phyloP scores from a whole-genome alignment of 1,140 invertebrate genomes.

The Eciton burchellii region DNA sequence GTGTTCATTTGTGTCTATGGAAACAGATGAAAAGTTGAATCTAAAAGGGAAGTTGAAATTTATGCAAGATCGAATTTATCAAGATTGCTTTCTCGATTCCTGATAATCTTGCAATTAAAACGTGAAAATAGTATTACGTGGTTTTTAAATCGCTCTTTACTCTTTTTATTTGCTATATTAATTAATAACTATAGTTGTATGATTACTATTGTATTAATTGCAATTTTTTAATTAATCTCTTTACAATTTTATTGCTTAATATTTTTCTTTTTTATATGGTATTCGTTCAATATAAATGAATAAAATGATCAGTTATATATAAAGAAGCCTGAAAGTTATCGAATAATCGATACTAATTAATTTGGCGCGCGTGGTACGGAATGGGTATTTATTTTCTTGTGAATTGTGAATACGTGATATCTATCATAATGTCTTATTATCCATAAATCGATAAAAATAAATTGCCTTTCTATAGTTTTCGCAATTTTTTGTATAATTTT shows the following conservation, averaged over 20 bases:
- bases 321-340: slow-evolving; percentile 5
- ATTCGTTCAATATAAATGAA: slow-evolving; percentile 22
- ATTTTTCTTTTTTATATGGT: not conserved
- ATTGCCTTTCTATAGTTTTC: not conserved
- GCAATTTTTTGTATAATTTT: slow-evolving; percentile 5
- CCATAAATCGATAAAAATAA: not conserved
- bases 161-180: not conserved
- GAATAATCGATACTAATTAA: slow-evolving; percentile 59
- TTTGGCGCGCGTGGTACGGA: slow-evolving; percentile 6
- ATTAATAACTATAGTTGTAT: not conserved
- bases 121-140: too few species aligned
- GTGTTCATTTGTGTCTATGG: not conserved
- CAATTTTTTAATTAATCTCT: not conserved
- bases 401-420: not conserved
- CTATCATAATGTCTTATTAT: not conserved
- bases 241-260: not conserved
- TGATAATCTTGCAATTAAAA: not conserved
- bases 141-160: not conserved
- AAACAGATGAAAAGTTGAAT: not conserved
- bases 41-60: too few species aligned
- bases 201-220: not conserved
- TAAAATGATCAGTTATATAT: not conserved
- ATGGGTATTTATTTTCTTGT: slow-evolving; percentile 23
- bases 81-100: not conserved
- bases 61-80: too few species aligned